These are phyloP conservation scores for Phyllotis vaccarum DNA, from an alignment of 2,797 vertebrate species.

Conservation along the genomic window DNA sequence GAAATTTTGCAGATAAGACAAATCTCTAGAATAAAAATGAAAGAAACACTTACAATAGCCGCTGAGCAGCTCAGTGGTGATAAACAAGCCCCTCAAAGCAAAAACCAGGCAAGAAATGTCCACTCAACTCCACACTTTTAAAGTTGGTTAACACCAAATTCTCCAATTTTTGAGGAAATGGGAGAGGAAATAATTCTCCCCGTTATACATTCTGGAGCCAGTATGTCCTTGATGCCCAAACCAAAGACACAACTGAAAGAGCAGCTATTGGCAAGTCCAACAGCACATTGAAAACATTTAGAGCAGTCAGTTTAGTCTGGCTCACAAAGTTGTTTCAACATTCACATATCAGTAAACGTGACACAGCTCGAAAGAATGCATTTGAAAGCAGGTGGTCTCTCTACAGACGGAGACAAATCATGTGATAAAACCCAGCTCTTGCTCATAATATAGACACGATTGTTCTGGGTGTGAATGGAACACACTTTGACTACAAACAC, in stretches of 20 bases:
- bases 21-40: neutral
- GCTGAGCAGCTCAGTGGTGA: neutral
- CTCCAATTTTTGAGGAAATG: neutral
- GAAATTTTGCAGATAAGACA: neutral
- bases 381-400: neutral
- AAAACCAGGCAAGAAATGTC: neutral
- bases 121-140: neutral
- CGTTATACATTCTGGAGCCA: neutral
- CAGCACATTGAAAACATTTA: neutral
- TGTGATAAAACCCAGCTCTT: neutral
- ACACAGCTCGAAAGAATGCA: neutral
- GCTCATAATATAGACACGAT: neutral
- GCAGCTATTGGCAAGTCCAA: neutral
- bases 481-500: too few species aligned
- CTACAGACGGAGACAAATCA: neutral
- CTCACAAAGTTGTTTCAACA: rapidly evolving
- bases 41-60: neutral
- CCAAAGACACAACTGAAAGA: neutral
- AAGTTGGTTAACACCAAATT: neutral
- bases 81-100: neutral
- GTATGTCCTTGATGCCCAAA: neutral
- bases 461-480: neutral
- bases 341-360: neutral
- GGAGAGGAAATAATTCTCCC: neutral
- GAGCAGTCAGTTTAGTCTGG: neutral